Conservation (phyloP, 37 sponge, comb jelly and placozoan genomes). For the Theonella swinhoei region DNA sequence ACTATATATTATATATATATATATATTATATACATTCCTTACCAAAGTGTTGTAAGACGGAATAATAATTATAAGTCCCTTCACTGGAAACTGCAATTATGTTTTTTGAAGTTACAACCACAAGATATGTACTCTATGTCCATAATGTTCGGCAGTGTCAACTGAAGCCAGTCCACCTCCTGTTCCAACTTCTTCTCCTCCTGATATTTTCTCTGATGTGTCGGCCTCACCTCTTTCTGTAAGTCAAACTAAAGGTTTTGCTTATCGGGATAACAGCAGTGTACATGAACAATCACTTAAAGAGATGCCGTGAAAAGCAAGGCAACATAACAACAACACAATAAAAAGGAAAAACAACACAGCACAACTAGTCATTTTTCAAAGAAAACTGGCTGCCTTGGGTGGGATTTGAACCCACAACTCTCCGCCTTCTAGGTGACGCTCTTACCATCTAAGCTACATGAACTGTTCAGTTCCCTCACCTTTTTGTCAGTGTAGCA, state of each 20-base stretch:
- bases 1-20: too few relatives aligned
- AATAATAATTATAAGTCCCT: not conserved
- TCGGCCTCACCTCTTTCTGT: slow-evolving; percentile 5
- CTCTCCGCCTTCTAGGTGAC: too few relatives aligned
- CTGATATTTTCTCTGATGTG: not conserved
- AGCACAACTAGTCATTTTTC: too few relatives aligned
- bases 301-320: too few relatives aligned
- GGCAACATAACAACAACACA: too few relatives aligned
- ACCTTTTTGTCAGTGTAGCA: too few relatives aligned
- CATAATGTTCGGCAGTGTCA: not conserved
- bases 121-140: not conserved
- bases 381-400: too few relatives aligned
- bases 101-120: not conserved
- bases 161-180: not conserved
- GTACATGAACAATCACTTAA: not conserved
- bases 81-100: not conserved
- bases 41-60: not conserved
- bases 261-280: not conserved
- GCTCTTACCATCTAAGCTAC: too few relatives aligned
- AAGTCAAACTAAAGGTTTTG: not conserved
- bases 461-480: too few relatives aligned
- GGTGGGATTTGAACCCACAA: too few relatives aligned
- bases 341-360: too few relatives aligned
- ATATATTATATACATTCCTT: too few relatives aligned
- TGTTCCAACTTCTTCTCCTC: not conserved